Base-by-base conservation (phyloP, 2,797 vertebrate genomes). In the Podarcis lilfordi region DNA sequence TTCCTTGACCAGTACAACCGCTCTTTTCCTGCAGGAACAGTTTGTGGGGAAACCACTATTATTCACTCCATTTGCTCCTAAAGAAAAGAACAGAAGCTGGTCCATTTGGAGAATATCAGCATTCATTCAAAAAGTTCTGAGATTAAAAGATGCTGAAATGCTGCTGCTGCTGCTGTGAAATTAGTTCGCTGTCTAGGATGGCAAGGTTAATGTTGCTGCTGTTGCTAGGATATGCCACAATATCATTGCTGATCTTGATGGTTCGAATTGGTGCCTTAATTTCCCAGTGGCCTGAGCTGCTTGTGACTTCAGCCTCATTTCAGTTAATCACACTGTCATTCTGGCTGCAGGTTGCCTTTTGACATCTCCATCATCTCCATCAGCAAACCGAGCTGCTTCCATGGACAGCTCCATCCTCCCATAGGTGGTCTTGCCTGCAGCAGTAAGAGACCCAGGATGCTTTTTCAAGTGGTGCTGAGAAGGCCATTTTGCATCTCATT, bases 321-420 rank as follows among this genome's bases (percentile, higher is more conserved):
- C 97, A 95, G 96, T 96, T 97, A 97, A 97, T 97, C 97, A 97
- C 91, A 93, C 97, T 97, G 97, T 97, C 97, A 96, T 96, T 96
- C 96, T 96, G 92, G 84, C 94, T 94, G 89, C 91, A 96, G 96
- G 96, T 95, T 95, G 96, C 95, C 96, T 97, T 97, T 96, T 97
- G 97, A 98, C 96, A 96, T 97, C 97, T 97, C 37, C 35, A 19
- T 68, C 80, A 68, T 97, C 97, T 97, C 25, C 61, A 19, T 43
- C 80, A 68, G 92, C 94, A 95, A 94, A 94, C 92, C 90, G 89
- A n/a, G 45, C 45, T 19, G 27, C 94, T 93, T 91, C 93, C 80
- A 82, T 61, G 93, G 92, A 90, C 91, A 90, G 91, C 85, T 90
- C 76, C 2, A 11, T 10, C 80, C 61, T 40, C 3, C 80, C 15